These are phyloP conservation scores for Megalops atlanticus DNA, from an alignment of 2,113 vertebrate genomes.

Conservation along the genomic window DNA sequence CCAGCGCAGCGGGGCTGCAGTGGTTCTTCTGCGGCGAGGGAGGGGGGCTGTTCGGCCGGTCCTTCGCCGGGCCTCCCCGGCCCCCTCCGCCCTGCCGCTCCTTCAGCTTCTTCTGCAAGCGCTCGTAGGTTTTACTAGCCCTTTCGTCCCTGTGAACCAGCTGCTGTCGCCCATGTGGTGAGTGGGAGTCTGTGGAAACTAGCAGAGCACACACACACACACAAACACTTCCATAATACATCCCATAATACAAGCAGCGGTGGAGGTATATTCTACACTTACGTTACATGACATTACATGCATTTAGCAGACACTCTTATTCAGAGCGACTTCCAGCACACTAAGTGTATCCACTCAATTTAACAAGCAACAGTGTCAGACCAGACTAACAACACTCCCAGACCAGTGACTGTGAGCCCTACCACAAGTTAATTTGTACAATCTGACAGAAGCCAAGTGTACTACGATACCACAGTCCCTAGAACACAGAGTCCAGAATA, in stretches of 20 bases:
- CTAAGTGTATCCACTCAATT: too few relatives aligned
- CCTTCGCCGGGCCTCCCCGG: conserved; percentile 76
- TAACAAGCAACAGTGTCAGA: too few relatives aligned
- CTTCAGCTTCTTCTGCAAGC: conserved; percentile 94
- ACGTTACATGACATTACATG: too few relatives aligned
- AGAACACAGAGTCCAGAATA: too few relatives aligned
- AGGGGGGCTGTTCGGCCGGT: conserved; percentile 84
- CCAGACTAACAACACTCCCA: too few relatives aligned
- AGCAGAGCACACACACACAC: neutral
- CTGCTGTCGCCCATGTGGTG: conserved; percentile 82
- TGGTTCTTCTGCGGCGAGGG: conserved; percentile 86
- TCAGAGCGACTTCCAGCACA: too few relatives aligned
- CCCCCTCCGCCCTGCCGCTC: conserved; percentile 80
- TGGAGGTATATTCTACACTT: too few relatives aligned
- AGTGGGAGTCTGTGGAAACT: conserved; percentile 78
- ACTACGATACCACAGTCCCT: too few relatives aligned
- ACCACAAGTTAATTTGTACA: too few relatives aligned
- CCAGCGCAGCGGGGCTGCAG: conserved; percentile 69
- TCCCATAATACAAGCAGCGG: neutral
- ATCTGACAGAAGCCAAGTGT: too few relatives aligned
- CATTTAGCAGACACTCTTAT: too few relatives aligned
- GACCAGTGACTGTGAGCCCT: too few relatives aligned
- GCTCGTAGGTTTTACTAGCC: conserved; percentile 90
- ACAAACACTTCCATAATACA: neutral
- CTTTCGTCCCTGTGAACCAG: conserved; percentile 88